Base-by-base conservation (phyloP, 2,888 invertebrate genomes). In the Panopea generosa region DNA sequence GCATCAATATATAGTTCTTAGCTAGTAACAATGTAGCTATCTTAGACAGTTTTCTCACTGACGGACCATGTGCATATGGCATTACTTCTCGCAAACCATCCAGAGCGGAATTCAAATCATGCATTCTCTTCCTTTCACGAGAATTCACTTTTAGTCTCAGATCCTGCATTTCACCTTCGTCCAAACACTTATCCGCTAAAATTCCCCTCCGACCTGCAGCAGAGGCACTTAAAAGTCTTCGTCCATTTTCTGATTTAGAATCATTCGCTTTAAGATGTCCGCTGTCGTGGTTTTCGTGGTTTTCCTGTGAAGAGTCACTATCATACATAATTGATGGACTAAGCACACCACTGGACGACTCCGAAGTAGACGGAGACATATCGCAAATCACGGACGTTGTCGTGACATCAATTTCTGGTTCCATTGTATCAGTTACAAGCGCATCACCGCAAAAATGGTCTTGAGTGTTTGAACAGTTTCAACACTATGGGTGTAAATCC, bases 111-210 rank as follows among this genome's bases (percentile, higher is more conserved):
- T 93, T 93, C 62, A 93, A 84, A 75, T 93, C 93, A 84, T 94
- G 94, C 94, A 94, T 94, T 43, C 94, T 82, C 73, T 91, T 88
- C 33, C 94, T 85, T 83, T 94, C 94, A n/a, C 94, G 87, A 47
- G 93, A 91, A 87, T 94, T 94, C 49, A 94, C 93, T 82, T 93
- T 93, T 55, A 92, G 83, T 27, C 92, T 79, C 14, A 92, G 79
- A 4, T 87, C 87, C 66, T 92, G 91, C 24, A 91, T 60, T 59
- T 91, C 91, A 2, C 59, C 70, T 59, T 92, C 92, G 45, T 84
- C 83, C 76, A 87, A 57, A 55, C 81, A 82, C 60, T 85, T 83
- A 45, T 60, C 65, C 3, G 62, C 27, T 11, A 76, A 27, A 2
- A 55, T 26, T 20, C 66, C 65, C 16, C 67, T 26, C 22, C 55